These are phyloP conservation scores for Neomorphus geoffroyi DNA, from an alignment of 2,797 vertebrate genomes.

Conservation along the genomic window DNA sequence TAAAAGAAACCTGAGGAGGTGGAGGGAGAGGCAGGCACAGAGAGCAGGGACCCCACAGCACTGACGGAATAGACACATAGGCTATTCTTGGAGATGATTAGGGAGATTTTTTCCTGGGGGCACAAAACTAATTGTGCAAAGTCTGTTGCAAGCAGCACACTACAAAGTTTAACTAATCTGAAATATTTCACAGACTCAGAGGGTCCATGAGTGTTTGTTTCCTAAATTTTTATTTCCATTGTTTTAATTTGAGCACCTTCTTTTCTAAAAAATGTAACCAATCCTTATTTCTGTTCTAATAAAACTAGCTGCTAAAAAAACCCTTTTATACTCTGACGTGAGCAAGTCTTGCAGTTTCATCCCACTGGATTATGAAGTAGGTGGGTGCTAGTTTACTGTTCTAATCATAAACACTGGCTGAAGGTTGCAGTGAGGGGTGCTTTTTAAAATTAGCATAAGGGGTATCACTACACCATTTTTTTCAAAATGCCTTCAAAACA, in stretches of 20 bases:
- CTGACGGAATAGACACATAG: not conserved
- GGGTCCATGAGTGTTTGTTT: not conserved
- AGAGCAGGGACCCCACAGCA: not conserved
- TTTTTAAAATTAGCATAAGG: not conserved
- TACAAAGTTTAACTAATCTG: not conserved
- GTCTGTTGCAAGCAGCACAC: not conserved
- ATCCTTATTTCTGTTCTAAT: not conserved
- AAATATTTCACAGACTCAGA: not conserved
- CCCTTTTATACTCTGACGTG: not conserved
- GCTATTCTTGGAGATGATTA: not conserved
- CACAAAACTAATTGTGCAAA: not conserved
- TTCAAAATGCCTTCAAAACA: not conserved
- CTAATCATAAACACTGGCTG: not conserved
- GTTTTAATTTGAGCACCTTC: not conserved
- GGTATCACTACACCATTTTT: not conserved
- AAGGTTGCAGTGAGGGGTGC: not conserved
- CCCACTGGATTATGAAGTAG: not conserved
- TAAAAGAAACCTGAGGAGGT: not conserved
- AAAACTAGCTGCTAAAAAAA: not conserved
- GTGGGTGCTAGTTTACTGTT: not conserved
- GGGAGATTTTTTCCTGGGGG: not conserved
- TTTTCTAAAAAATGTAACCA: not conserved
- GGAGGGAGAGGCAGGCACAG: not conserved
- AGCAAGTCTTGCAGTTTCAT: not conserved
- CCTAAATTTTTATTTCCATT: not conserved